Percentiles rank a stretch among this genome's conserved stretches.
Evolutionary conservation across 2,888 invertebrate genomes (phyloP).

Genomic region (Aromia moschata): DNA sequence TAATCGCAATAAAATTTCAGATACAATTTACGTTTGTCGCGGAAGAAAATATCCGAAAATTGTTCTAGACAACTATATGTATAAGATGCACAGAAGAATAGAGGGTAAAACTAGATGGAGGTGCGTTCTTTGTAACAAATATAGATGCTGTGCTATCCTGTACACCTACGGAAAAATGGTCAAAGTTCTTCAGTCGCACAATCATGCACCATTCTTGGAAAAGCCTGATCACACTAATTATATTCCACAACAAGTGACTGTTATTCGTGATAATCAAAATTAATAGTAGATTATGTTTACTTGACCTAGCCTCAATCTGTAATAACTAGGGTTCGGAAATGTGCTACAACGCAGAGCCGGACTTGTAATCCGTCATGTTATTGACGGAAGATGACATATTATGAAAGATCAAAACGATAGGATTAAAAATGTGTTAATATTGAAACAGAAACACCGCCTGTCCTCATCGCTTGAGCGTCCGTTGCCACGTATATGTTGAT

Average conservation of each 20-base stretch:
- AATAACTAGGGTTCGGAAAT: no score
- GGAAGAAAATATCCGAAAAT: conserved; percentile 47
- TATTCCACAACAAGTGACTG: conserved; percentile 26
- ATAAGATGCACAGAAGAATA: conserved; percentile 38
- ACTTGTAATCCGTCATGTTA: no score
- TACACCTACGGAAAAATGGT: conserved; percentile 46
- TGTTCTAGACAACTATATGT: conserved; percentile 40
- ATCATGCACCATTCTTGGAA: conserved; percentile 36
- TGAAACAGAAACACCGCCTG: no score
- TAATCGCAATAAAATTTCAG: not conserved
- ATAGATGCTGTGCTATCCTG: conserved; percentile 44
- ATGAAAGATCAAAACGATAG: no score
- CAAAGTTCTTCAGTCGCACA: conserved; percentile 39
- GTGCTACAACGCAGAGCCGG: no score
- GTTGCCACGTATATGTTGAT: no score
- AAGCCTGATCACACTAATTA: conserved; percentile 19
- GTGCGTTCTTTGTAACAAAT: conserved; percentile 43
- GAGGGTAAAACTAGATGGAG: conserved; percentile 46
- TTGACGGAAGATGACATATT: no score
- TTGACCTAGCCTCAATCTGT: no score
- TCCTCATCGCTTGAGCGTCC: no score
- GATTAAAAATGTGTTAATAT: no score
- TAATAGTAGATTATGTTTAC: not conserved
- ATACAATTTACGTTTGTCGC: conserved; percentile 34
- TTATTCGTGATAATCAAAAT: conserved; percentile 10